Evolutionary conservation across 2,113 vertebrate species (phyloP), one percentile per base, ranked within the genome.

Genomic region (Tinamus guttatus): DNA sequence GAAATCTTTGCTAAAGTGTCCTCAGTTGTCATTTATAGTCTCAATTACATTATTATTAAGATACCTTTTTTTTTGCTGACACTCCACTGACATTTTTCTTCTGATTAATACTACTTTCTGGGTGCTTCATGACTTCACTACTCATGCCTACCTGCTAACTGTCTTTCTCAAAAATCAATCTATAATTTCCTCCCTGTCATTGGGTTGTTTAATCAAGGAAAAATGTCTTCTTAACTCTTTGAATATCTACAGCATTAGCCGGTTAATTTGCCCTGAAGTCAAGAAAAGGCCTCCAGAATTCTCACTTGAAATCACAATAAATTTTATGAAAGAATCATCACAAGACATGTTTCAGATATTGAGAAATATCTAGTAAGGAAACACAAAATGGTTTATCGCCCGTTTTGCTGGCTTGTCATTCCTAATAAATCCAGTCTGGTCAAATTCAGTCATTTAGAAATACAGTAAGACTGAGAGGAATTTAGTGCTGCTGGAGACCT

Each of bases 81-180:
- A 78, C n/a, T 41, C 8, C 2, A 8, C 41, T 87, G 83, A 43
- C 30, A 71, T 94, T 95, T 90, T 89, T 93, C 69, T 93, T 91
- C 78, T 95, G 84, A 92, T 95, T 85, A 97, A 52, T 71, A 47
- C 20, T 80, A 49, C 63, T 85, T 91, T 94, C 78, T 68, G 94
- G 75, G 82, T 70, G 47, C 32, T 93, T 95, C 30, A 40, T 90
- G 49, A 75, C 64, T 91, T 47, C 77, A 67, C 22, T 68, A 56
- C 87, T 95, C 69, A 94, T 92, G 64, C 22, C 47, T 96, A 25
- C 40, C 59, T 56, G 58, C 43, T 94, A 96, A 96, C 91, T 65
- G 32, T 96, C 41, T 75, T 95, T 96, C 16, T n/a, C 88, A 95
- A 97, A 93, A 97, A 94, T 97, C 84, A 90, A 81, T 98, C 85